Base-by-base conservation (phyloP, 2,797 vertebrate genomes). In the Fringilla coelebs region DNA sequence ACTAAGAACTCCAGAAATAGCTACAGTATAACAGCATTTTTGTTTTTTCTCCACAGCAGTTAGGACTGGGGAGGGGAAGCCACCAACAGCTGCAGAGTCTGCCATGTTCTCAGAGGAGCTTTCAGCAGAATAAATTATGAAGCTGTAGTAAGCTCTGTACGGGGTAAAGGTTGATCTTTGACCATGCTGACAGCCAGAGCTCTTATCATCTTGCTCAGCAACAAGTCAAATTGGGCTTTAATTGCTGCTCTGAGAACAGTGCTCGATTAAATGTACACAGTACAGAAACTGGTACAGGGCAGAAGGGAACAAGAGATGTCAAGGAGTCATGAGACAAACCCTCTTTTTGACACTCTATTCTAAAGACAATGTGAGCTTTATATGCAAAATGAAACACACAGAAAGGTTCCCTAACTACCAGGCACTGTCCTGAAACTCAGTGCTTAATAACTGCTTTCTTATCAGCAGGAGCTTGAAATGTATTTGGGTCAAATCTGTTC, bases 251-350 rank as follows among this genome's bases (percentile, higher is more conserved):
- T 94, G 96, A 97, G 94, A 98, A 98, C 66, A 72, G 72, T 77
- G 93, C 85, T 79, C 68, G 45, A 96, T 98, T 97, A 97, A 96
- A 96, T 26, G 46, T 80, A 49, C 54, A 28, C 26, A 24, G 62
- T 92, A 92, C 78, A 92, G 89, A 94, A 96, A 95, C 70, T 95
- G 82, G 84, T 94, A 68, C 18, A 5, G 72, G 86, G 95, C 93
- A 87, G 86, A 90, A 81, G 51, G 51, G 78, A 95, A 89, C 79
- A 80, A 89, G 86, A 78, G 86, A 97, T 97, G 97, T 97, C 97
- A 98, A 97, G 93, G 94, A 98, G 96, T 97, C 97, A 97, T 40
- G 94, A 96, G 92, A 97, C 97, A 97, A 97, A 90, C 71, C 12
- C 36, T 12, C 93, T 97, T 97, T 97, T 96, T 97, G 75, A 96